phyloP scores from a whole-genome alignment of 2,888 invertebrate genomes.

The Sipha maydis region DNA sequence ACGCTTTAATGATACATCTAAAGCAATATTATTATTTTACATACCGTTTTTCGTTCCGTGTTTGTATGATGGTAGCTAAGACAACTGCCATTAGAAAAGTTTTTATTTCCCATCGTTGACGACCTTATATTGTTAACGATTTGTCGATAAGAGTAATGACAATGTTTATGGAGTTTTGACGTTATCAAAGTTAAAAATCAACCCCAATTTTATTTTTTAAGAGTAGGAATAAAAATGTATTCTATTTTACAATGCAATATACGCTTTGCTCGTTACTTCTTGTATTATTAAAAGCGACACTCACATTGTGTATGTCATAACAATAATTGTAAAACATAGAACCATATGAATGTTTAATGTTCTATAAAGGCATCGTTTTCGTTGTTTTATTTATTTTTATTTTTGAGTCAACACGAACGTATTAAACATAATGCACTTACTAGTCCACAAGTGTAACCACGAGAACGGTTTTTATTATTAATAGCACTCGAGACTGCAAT shows the following conservation, averaged over 20 bases:
- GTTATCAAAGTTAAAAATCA: slow-evolving; percentile 12
- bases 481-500: too few species aligned
- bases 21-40: not conserved
- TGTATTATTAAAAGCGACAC: not conserved
- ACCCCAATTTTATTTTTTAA: not conserved
- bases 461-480: not conserved
- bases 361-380: not conserved
- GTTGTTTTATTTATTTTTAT: not conserved
- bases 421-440: not conserved
- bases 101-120: not conserved
- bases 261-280: not conserved
- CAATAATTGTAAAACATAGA: slow-evolving; percentile 1
- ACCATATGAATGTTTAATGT: not conserved
- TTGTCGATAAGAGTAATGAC: slow-evolving; percentile 23
- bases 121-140: not conserved
- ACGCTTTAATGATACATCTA: not conserved
- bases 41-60: not conserved
- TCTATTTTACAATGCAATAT: not conserved
- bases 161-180: slow-evolving; percentile 35
- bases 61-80: slow-evolving; percentile 17
- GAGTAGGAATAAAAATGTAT: not conserved
- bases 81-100: slow-evolving; percentile 5
- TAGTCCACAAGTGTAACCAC: not conserved
- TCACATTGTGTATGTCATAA: not conserved
- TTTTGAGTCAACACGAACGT: not conserved